Evolutionary conservation across 2,888 invertebrate species (phyloP).

Genomic region (Axea sp.): DNA sequence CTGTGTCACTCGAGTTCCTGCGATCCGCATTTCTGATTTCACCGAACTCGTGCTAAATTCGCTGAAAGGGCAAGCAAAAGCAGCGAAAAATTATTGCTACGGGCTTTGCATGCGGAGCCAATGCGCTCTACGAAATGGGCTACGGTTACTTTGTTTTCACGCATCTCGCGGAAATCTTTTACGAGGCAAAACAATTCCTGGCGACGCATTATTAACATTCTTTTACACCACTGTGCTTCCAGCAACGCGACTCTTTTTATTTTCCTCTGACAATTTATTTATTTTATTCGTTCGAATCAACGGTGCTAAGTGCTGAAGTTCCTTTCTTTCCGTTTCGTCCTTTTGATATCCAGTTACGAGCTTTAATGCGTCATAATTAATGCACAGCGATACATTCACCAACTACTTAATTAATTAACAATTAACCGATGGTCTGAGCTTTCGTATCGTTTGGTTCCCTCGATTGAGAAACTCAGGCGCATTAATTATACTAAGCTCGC

Average conservation of each 20-base stretch:
- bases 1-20: conserved; percentile 12
- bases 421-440: background rate
- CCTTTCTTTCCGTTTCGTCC: too few relatives aligned
- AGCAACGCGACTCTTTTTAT: background rate
- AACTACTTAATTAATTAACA: background rate
- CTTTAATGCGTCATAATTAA: background rate
- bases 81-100: conserved; percentile 24
- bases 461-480: background rate
- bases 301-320: background rate
- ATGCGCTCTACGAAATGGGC: background rate
- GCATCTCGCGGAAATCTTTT: background rate
- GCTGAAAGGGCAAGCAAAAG: background rate
- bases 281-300: background rate
- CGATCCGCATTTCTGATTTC: conserved; percentile 20
- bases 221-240: conserved; percentile 2
- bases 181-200: background rate
- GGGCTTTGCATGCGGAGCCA: conserved; percentile 24
- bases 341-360: too few relatives aligned
- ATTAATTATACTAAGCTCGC: background rate
- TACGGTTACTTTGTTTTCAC: conserved; percentile 24
- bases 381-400: background rate
- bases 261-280: background rate
- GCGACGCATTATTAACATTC: conserved; percentile 23
- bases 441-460: background rate
- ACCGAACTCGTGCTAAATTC: conserved; percentile 21